Conservation (phyloP, 2,113 vertebrate genomes). For the Sceloporus tristichus region DNA sequence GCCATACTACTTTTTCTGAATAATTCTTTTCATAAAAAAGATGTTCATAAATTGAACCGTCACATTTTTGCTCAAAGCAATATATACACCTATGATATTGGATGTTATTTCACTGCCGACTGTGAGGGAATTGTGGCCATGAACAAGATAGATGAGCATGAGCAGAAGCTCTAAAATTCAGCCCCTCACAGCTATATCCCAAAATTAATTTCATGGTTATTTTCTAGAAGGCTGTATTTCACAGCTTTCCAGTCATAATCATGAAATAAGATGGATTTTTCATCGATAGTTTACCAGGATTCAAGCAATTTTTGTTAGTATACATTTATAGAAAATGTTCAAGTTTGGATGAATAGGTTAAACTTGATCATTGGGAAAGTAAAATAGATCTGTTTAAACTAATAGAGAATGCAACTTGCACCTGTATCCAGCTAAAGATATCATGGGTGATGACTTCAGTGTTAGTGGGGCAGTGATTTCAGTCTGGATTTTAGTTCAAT, state of each 20-base stretch:
- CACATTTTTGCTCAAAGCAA: neutral
- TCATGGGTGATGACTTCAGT: no score
- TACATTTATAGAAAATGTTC: neutral
- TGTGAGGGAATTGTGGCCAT: neutral
- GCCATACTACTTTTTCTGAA: neutral
- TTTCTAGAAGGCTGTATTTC: conserved; percentile 24
- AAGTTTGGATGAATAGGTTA: neutral
- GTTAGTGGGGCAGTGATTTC: no score
- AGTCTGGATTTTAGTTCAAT: no score
- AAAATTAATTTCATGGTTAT: neutral
- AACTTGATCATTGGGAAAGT: neutral
- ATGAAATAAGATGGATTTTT: neutral
- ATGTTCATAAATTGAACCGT: neutral
- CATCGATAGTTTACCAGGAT: neutral
- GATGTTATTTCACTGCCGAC: neutral
- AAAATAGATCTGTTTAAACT: conserved; percentile 1
- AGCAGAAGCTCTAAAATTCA: neutral
- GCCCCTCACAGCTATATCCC: neutral
- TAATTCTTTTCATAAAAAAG: neutral
- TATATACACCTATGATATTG: neutral
- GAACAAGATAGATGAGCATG: neutral
- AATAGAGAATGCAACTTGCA: neutral
- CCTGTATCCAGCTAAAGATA: no score
- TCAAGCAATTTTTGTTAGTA: neutral
- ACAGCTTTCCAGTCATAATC: neutral